Conservation (phyloP, 2,888 invertebrate genomes). For the Perithous albicinctus region DNA sequence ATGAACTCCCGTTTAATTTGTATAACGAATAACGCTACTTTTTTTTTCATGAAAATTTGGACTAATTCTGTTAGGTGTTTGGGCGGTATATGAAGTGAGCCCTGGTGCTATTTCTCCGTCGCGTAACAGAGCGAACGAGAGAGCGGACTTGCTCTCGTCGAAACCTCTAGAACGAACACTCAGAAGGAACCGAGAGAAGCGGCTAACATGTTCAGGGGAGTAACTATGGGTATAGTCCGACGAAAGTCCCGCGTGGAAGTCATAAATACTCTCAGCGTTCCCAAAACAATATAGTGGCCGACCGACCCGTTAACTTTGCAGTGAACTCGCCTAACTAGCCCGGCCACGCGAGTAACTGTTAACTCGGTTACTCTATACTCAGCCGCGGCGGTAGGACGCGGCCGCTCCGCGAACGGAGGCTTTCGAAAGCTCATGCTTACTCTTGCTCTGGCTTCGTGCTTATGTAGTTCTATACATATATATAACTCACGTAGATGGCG, state of each 20-base stretch:
- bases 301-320: constrained; percentile 77
- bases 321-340: constrained; percentile 81
- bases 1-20: no score
- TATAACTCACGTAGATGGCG: constrained; percentile 19
- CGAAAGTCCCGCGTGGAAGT: constrained; percentile 70
- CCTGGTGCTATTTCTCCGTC: constrained; percentile 63
- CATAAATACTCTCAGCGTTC: constrained; percentile 80
- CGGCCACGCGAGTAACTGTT: constrained; percentile 77
- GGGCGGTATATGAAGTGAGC: constrained; percentile 54
- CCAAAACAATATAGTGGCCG: constrained; percentile 79
- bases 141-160: constrained; percentile 49
- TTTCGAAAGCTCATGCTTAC: constrained; percentile 64
- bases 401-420: constrained; percentile 37
- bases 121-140: no score
- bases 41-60: no score
- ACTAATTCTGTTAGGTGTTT: no score
- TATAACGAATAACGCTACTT: no score
- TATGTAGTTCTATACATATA: constrained; percentile 9
- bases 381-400: constrained; percentile 45
- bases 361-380: constrained; percentile 77
- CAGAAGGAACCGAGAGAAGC: constrained; percentile 33
- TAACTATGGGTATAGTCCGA: constrained; percentile 55
- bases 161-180: constrained; percentile 24
- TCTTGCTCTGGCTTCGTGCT: constrained; percentile 40
- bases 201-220: constrained; percentile 25